Conservation (phyloP, 2,113 vertebrate genomes). For the Mirounga angustirostris region DNA sequence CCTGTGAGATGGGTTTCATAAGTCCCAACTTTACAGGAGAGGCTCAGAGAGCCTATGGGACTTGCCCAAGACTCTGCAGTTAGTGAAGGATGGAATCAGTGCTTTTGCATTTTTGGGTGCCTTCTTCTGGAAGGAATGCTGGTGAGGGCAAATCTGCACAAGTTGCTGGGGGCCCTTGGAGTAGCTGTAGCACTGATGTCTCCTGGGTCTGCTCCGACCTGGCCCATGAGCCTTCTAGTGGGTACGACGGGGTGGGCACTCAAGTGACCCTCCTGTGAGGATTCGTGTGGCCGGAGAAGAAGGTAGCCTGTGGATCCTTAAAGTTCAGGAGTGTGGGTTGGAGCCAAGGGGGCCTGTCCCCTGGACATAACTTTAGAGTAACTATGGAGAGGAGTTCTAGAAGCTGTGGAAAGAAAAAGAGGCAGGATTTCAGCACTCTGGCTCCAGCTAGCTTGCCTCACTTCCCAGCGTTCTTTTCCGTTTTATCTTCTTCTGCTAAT, state of each 20-base stretch:
- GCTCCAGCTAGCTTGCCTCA: neutral
- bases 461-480: neutral
- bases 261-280: constrained; percentile 71
- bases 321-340: constrained; percentile 95
- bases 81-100: neutral
- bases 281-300: neutral
- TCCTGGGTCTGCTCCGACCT: constrained; percentile 15
- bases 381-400: constrained; percentile 83
- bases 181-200: neutral
- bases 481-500: neutral
- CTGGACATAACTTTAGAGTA: constrained; percentile 85
- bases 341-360: constrained; percentile 94
- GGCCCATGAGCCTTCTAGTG: neutral
- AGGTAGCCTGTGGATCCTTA: constrained; percentile 86
- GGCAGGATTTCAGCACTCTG: constrained; percentile 14
- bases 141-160: neutral
- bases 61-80: neutral
- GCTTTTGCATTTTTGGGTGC: neutral
- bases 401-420: constrained; percentile 87
- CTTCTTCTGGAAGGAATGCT: neutral
- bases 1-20: neutral
- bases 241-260: constrained; percentile 18
- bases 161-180: neutral
- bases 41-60: neutral
- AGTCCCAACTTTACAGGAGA: neutral